These are phyloP conservation scores for Ciconia maguari DNA, from an alignment of 2,113 vertebrate species.

Conservation along the genomic window DNA sequence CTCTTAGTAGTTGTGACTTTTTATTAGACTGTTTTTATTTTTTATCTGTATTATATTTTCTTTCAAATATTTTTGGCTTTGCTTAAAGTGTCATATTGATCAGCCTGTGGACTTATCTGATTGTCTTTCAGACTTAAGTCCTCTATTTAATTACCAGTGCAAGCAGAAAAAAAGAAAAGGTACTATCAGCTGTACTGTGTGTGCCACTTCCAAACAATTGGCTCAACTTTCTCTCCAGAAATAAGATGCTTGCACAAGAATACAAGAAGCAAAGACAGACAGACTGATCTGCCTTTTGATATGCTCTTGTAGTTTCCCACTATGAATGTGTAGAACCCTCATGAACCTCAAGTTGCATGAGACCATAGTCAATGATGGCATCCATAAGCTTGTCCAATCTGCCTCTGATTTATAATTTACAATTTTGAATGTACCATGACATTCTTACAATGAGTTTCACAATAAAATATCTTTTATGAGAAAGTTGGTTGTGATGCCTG, in stretches of 20 bases:
- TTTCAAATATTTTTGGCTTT: neutral
- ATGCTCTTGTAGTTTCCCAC: neutral
- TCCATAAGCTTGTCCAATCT: neutral
- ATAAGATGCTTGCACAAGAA: neutral
- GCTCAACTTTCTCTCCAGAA: neutral
- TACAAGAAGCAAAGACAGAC: neutral
- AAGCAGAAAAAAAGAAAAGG: neutral
- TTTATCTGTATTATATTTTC: neutral
- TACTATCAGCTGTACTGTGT: neutral
- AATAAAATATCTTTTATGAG: neutral
- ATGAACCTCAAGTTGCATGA: neutral
- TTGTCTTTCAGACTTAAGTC: neutral
- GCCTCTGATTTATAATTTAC: neutral
- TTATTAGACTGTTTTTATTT: neutral
- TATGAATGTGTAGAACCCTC: accelerated
- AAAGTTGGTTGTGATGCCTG: neutral
- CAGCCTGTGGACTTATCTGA: neutral
- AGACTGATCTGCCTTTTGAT: neutral
- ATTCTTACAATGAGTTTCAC: neutral
- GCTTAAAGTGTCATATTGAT: neutral
- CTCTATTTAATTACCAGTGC: neutral
- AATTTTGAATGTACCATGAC: neutral
- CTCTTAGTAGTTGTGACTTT: neutral
- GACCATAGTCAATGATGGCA: neutral
- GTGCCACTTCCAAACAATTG: neutral